Conservation (phyloP, 1,140 invertebrate species). For the Paralvinella palmiformis region DNA sequence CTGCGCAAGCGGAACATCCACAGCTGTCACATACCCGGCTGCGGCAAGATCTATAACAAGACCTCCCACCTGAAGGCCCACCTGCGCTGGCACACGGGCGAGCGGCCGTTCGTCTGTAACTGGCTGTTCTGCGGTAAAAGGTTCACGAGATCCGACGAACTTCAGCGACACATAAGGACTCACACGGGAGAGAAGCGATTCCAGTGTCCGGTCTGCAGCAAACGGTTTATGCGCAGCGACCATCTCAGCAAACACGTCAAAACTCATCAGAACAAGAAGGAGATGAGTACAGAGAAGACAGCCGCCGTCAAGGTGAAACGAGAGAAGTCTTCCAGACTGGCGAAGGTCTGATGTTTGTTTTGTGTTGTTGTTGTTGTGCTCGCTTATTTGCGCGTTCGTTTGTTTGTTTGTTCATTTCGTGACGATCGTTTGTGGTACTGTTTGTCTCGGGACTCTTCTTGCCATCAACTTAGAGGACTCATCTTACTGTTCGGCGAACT, state of each 20-base stretch:
- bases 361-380: too few relatives aligned
- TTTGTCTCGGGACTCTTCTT: too few relatives aligned
- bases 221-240: slow-evolving; percentile 82
- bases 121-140: slow-evolving; percentile 83
- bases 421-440: too few relatives aligned
- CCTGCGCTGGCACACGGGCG: slow-evolving; percentile 53
- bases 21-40: slow-evolving; percentile 95
- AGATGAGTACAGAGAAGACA: too few relatives aligned
- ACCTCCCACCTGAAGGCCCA: slow-evolving; percentile 68
- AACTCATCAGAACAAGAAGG: slow-evolving; percentile 54
- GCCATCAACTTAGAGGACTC: too few relatives aligned
- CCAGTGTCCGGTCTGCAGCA: slow-evolving; percentile 75
- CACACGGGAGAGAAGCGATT: slow-evolving; percentile 96
- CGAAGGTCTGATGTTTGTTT: too few relatives aligned
- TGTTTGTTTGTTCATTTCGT: too few relatives aligned
- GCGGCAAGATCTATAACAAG: slow-evolving; percentile 86
- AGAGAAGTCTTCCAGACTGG: too few relatives aligned
- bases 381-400: too few relatives aligned
- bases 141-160: slow-evolving; percentile 90
- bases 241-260: slow-evolving; percentile 49
- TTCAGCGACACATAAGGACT: slow-evolving; percentile 80
- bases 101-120: slow-evolving; percentile 60
- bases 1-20: slow-evolving; percentile 95
- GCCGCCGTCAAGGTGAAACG: too few relatives aligned
- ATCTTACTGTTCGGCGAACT: too few relatives aligned